Evolutionary conservation across 2,888 invertebrate genomes (phyloP), one percentile per base, ranked within the genome.

Genomic region (Leucophenga maculata): DNA sequence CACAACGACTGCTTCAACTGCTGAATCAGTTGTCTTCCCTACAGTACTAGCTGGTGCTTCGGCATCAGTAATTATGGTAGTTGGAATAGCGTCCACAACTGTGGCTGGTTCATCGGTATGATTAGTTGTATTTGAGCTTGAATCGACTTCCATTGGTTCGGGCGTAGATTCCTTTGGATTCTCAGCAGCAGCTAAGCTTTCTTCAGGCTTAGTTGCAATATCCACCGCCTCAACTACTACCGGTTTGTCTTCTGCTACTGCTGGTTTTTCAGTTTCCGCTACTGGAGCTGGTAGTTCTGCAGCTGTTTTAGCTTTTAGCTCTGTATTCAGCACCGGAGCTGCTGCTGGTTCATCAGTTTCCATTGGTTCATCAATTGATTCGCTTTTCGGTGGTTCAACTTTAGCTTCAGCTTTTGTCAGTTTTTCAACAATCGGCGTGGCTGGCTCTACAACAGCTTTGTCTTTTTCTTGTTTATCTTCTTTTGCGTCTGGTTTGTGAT

Each of bases 121-220:
- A 68, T 59, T 50, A 0, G 39, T 74, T 54, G 77, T 74, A 26
- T 72, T 72, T n/a, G 75, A 72, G 52, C 69, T 75, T 1, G 74
- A 76, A 78, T 88, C 88, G 31, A 87, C 83, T 60, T 88, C 88
- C 87, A 88, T 88, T 13, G 87, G 82, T 71, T 88, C 88, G 16
- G 85, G 82, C 22, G 79, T 80, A 59, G 71, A 74, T 55, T 78
- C 79, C 75, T 83, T 82, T 50, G 70, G 71, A 20, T 71, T 68
- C 69, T 74, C 73, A 22, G 70, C 64, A 46, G 62, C 39, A 55
- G 44, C 46, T 59, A 32, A 54, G 16, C 50, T 9, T 67, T 57
- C 39, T 11, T 39, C 39, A 11, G 39, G 39, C 39, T 39, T 39
- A 3, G 39, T 1, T 39, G 8, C 39, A 39, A 11, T 39, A 39